Evolutionary conservation across 2,113 vertebrate species (phyloP).

Genomic region (Panthera uncia): DNA sequence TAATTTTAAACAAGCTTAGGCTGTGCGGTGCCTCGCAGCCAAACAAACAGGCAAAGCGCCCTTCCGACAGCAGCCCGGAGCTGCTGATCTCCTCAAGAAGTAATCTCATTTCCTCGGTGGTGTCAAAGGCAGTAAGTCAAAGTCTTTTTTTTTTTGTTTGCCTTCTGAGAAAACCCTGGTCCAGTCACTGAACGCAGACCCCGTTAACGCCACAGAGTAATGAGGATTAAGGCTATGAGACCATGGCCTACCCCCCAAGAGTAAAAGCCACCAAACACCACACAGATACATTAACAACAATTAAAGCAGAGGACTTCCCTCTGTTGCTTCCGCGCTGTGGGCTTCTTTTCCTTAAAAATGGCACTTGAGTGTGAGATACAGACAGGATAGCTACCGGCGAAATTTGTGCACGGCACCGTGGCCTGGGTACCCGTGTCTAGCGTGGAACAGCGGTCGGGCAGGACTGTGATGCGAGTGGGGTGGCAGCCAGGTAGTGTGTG

Average conservation of each 20-base stretch:
- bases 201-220: conserved; percentile 81
- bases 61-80: conserved; percentile 81
- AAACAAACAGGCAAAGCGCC: conserved; percentile 81
- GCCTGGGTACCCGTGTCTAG: neutral
- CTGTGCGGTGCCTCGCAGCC: conserved; percentile 82
- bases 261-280: conserved; percentile 2
- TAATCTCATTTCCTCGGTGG: conserved; percentile 87
- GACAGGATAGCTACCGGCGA: neutral
- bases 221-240: conserved; percentile 68
- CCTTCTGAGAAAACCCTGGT: conserved; percentile 84
- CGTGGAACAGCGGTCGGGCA: neutral
- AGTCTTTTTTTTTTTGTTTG: conserved; percentile 73
- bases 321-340: neutral
- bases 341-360: neutral
- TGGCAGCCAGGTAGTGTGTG: neutral
- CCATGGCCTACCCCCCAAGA: neutral
- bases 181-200: conserved; percentile 85
- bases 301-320: neutral
- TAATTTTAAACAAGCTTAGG: conserved; percentile 86
- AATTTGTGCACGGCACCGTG: neutral
- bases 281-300: neutral
- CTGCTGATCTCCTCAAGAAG: conserved; percentile 83
- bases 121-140: conserved; percentile 82
- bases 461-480: neutral
- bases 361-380: neutral